phyloP scores from a whole-genome alignment of 2,113 vertebrate species.

The Riparia riparia region DNA sequence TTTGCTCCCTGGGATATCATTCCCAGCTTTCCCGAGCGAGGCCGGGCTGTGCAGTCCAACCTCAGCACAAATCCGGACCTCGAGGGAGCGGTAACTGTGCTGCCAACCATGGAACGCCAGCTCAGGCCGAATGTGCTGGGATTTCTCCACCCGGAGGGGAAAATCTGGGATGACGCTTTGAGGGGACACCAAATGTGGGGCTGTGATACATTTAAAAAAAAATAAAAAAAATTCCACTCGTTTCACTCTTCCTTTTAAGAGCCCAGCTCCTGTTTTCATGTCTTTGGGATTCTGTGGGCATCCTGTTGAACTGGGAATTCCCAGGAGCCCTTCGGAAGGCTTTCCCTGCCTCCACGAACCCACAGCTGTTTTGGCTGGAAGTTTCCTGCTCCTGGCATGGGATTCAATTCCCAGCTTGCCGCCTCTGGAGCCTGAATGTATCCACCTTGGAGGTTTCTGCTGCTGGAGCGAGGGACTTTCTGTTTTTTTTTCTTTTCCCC shows the following conservation, averaged over 20 bases:
- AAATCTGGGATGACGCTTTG: not conserved
- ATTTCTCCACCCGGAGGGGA: not conserved
- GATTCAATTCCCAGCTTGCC: not conserved
- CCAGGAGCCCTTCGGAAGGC: not conserved
- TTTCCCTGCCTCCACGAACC: slow-evolving; percentile 14
- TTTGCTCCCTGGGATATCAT: not conserved
- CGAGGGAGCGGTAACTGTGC: not conserved
- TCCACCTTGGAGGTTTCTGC: not conserved
- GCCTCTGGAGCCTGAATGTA: not conserved
- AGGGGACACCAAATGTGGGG: not conserved
- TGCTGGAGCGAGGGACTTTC: not conserved
- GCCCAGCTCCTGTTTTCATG: not conserved
- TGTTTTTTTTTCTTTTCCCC: not conserved
- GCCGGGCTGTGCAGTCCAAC: not conserved
- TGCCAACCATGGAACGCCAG: not conserved
- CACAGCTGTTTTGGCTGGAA: slow-evolving; percentile 21
- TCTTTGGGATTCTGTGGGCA: not conserved
- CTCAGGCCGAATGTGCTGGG: not conserved
- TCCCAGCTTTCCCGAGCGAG: not conserved
- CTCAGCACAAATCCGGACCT: not conserved
- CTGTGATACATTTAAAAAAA: not conserved
- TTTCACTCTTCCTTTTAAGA: not conserved
- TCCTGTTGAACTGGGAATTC: not conserved
- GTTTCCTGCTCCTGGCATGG: not conserved
- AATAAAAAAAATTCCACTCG: not conserved